A percentile compares a stretch with the other conserved stretches of the same genome.
phyloP scores from a whole-genome alignment of 2,797 vertebrate species.

The Rousettus madagascariensis region DNA sequence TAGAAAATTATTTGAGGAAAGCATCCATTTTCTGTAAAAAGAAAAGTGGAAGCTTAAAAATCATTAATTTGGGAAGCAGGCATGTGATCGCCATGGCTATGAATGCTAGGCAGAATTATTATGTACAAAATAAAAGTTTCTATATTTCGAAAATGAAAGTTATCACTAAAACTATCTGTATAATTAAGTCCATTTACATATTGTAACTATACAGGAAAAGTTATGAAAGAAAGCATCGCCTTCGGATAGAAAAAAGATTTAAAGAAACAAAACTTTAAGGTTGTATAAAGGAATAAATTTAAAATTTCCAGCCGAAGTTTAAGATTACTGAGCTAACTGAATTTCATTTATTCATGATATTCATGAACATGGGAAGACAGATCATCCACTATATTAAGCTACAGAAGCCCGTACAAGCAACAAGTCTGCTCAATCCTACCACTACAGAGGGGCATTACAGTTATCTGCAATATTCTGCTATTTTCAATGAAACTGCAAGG shows the following conservation, averaged over 20 bases:
- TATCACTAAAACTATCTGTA: conserved; percentile 12
- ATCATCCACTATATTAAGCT: neutral
- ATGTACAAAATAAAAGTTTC: neutral
- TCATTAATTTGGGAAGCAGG: neutral
- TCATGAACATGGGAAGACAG: neutral
- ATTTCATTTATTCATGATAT: conserved; percentile 30
- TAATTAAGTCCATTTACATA: conserved; percentile 15
- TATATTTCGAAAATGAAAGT: conserved; percentile 11
- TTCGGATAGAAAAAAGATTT: neutral
- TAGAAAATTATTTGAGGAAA: neutral
- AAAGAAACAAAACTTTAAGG: neutral
- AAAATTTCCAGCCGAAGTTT: neutral
- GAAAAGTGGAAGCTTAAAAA: neutral
- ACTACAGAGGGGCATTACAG: neutral
- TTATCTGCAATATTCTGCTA: neutral
- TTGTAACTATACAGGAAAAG: neutral
- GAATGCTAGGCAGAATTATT: neutral
- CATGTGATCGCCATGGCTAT: neutral
- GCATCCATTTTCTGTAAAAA: neutral
- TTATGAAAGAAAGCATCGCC: neutral
- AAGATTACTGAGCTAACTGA: conserved; percentile 1
- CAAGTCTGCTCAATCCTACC: neutral
- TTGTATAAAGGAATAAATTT: neutral
- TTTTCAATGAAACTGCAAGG: conserved; percentile 49
- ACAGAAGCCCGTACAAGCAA: neutral